Percentiles rank a stretch among this genome's conserved stretches.
These are phyloP conservation scores for Spizaetus ornatus DNA, from an alignment of 2,113 vertebrate species.

Conservation along the genomic window DNA sequence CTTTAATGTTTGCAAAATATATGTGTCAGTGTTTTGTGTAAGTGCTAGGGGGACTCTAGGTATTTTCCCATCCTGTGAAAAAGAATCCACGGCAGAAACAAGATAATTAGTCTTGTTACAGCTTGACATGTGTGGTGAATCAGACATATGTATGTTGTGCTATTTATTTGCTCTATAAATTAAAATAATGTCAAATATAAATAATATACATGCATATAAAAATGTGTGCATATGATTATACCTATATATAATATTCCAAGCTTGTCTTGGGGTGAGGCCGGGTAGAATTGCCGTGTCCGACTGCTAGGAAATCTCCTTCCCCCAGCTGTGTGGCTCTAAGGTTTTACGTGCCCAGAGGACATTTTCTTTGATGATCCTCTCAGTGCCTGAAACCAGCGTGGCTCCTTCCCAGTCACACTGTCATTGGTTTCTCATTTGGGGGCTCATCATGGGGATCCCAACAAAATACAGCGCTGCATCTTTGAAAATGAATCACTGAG, in stretches of 20 bases:
- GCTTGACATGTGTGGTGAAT: neutral
- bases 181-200: neutral
- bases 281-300: rapidly evolving
- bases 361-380: neutral
- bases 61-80: neutral
- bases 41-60: neutral
- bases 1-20: neutral
- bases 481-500: neutral
- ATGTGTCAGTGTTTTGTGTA: neutral
- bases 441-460: neutral
- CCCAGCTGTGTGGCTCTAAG: neutral
- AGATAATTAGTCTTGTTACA: neutral
- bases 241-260: neutral
- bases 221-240: neutral
- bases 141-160: neutral
- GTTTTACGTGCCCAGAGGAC: neutral
- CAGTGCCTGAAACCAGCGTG: neutral
- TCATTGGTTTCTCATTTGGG: neutral
- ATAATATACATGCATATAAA: neutral
- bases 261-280: neutral
- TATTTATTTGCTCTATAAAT: neutral
- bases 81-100: neutral
- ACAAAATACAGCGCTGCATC: neutral
- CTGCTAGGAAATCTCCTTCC: neutral
- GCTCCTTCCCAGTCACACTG: neutral